Evolutionary conservation across 2,113 vertebrate species (phyloP), one percentile per base, ranked within the genome.

Genomic region (Strix uralensis): DNA sequence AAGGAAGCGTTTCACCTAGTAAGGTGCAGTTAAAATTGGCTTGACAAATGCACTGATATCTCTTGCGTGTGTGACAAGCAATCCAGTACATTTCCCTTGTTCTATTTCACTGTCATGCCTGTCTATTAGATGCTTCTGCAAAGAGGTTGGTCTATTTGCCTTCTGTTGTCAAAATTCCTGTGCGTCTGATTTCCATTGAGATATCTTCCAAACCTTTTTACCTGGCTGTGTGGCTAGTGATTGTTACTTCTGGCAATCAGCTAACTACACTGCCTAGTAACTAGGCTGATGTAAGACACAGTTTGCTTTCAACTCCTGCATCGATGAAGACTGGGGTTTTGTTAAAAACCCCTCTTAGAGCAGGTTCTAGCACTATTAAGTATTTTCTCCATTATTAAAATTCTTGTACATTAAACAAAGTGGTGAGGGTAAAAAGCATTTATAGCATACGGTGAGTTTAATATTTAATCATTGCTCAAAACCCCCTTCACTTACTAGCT

Each of bases 221-320:
- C 98, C 98, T 98, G 99, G 98, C 98, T 92, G 98, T 99, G 98
- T 98, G 97, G 99, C 98, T 99, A 99, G 98, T 99, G 98, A 99
- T 98, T 99, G 98, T 94, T 96, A 52, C 65, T 81, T 66, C 81
- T 59, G 95, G 98, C 98, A 99, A 99, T 99, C 99, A 99, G 98
- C 98, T 99, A 99, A 99, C 98, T 98, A 98, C 99, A 99, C 99
- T 99, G 99, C 99, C 98, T 98, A 87, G 98, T 97, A 98, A 99
- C 98, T 78, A 98, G 98, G 98, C 98, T 97, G 97, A 96, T 29
- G 87, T 52, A 61, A 49, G 54, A 66, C n/a, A 21, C 32, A 21
- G 55, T 36, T 70, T 19, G 13, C 36, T 69, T 57, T 12, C 42
- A 29, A 16, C 34, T 42, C 10, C n/a, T 17, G 0, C 9, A 62